These are phyloP conservation scores for Micropoecilia bifurca DNA, from an alignment of 2,797 vertebrate species.

Conservation along the genomic window DNA sequence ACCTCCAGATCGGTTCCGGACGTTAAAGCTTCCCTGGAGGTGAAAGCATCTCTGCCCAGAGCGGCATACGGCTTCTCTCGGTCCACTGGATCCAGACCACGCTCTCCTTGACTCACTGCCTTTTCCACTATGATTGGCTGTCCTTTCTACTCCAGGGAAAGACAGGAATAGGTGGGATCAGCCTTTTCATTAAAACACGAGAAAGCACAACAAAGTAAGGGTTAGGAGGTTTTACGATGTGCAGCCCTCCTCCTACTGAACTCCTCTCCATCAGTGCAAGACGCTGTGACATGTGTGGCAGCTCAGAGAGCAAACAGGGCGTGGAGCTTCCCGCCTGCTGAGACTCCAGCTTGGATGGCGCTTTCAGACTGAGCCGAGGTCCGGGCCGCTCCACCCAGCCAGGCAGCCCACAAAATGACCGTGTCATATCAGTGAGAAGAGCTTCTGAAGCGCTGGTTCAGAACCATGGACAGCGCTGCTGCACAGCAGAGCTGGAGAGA, in stretches of 20 bases:
- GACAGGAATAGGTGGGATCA: conserved; percentile 57
- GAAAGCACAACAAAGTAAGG: background rate
- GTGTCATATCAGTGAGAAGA: conserved; percentile 21
- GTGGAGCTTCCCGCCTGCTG: conserved; percentile 58
- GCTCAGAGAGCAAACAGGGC: conserved; percentile 61
- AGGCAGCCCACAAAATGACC: conserved; percentile 23
- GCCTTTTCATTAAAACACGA: conserved; percentile 28
- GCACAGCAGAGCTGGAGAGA: background rate
- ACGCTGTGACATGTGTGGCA: conserved; percentile 62
- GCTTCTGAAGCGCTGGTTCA: conserved; percentile 46
- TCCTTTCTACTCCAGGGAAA: conserved; percentile 57
- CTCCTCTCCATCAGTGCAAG: conserved; percentile 38
- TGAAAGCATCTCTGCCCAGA: conserved; percentile 45
- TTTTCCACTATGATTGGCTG: conserved; percentile 68
- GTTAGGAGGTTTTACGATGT: background rate
- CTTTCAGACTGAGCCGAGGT: conserved; percentile 45
- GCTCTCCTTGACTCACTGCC: conserved; percentile 65
- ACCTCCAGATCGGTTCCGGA: conserved; percentile 20
- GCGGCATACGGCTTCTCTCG: conserved; percentile 60
- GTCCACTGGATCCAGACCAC: conserved; percentile 60
- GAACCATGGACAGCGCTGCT: conserved; percentile 56
- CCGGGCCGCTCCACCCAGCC: conserved; percentile 31
- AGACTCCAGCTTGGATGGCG: conserved; percentile 40
- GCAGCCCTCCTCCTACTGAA: background rate
- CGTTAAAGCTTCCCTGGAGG: conserved; percentile 24